Evolutionary conservation across 35 echinoderm and acorn worm species (phyloP).

Genomic region (Stichopus chloronotus): DNA sequence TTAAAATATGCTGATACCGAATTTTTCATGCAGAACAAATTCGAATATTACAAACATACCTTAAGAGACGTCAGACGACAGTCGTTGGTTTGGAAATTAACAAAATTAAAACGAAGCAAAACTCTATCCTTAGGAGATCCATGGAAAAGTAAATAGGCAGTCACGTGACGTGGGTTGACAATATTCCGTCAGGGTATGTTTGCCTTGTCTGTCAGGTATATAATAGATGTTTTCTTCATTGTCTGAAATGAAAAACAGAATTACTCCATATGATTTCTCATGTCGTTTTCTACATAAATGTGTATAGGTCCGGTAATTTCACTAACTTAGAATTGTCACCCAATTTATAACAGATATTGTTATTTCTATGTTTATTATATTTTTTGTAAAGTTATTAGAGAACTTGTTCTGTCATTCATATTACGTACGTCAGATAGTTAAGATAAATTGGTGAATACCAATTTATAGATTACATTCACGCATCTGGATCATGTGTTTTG

Average conservation of each 20-base stretch:
- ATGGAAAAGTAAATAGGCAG: not conserved
- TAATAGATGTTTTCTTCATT: not conserved
- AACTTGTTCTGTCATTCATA: too few relatives aligned
- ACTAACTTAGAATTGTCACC: too few relatives aligned
- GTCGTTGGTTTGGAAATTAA: not conserved
- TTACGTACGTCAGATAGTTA: too few relatives aligned
- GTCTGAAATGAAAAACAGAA: not conserved
- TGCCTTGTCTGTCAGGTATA: not conserved
- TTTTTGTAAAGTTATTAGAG: too few relatives aligned
- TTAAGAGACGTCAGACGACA: not conserved
- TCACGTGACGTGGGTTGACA: not conserved
- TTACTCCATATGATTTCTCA: not conserved
- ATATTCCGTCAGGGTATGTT: not conserved
- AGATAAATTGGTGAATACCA: too few relatives aligned
- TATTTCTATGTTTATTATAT: too few relatives aligned
- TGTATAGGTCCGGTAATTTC: too few relatives aligned
- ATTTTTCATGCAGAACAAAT: not conserved
- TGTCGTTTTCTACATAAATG: not conserved
- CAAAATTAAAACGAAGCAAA: constrained; percentile 1
- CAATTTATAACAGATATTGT: too few relatives aligned
- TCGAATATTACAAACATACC: too few relatives aligned
- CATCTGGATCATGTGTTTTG: too few relatives aligned
- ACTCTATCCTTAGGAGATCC: constrained; percentile 8
- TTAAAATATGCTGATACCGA: not conserved
- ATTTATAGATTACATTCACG: too few relatives aligned